Percentiles rank a stretch among this genome's conserved stretches.
These are phyloP conservation scores for Tadarida brasiliensis DNA, from an alignment of 2,797 vertebrate genomes.

Conservation along the genomic window DNA sequence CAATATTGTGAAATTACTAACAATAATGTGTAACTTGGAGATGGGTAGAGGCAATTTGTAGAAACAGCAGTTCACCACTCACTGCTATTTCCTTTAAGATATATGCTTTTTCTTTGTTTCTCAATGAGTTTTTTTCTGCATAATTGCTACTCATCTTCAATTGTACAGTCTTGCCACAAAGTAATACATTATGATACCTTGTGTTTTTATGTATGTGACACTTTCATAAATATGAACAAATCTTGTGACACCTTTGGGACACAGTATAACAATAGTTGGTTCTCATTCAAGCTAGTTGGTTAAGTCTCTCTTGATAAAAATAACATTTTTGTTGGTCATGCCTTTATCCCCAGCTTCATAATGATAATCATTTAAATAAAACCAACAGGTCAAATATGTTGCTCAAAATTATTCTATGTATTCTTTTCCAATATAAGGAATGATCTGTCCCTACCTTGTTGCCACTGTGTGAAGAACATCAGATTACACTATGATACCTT, in stretches of 20 bases:
- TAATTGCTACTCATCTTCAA: conserved; percentile 33
- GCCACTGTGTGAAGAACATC: not conserved
- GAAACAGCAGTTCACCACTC: conserved; percentile 43
- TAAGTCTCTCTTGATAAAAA: conserved; percentile 4
- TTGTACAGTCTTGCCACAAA: conserved; percentile 43
- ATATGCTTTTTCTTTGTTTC: not conserved
- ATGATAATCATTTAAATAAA: conserved; percentile 27
- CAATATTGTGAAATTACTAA: not conserved
- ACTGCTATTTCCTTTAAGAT: conserved; percentile 42
- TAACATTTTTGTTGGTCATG: not conserved
- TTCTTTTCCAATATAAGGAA: not conserved
- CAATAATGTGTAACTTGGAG: not conserved
- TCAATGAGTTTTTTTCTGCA: not conserved
- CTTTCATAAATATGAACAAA: not conserved
- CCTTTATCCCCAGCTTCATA: not conserved
- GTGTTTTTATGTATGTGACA: not conserved
- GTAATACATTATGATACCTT: not conserved
- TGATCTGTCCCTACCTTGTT: not conserved
- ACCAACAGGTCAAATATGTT: not conserved
- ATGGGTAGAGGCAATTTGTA: not conserved
- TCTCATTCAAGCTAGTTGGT: conserved; percentile 8
- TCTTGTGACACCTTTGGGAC: not conserved
- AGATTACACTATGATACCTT: not conserved
- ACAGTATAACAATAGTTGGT: not conserved
- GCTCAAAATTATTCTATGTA: not conserved